Percentiles rank a stretch among this genome's conserved stretches.
Evolutionary conservation across 2,113 vertebrate genomes (phyloP).

Genomic region (Oryzias woworae): DNA sequence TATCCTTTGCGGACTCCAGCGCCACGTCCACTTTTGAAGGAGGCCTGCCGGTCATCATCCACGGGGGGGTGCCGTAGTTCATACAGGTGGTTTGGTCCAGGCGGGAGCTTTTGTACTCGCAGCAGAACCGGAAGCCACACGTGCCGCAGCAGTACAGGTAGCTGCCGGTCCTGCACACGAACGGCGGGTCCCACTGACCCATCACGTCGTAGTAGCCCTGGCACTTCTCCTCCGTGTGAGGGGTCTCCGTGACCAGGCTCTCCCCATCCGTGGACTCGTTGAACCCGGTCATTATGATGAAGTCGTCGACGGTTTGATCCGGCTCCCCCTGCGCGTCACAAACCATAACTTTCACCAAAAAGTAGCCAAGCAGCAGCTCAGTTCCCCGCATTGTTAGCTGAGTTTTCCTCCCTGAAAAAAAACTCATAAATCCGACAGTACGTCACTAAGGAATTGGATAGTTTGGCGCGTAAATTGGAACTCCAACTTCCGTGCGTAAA

Average conservation of each 20-base stretch:
- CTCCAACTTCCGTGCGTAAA: constrained; percentile 59
- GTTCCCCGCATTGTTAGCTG: constrained; percentile 60
- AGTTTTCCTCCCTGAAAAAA: constrained; percentile 34
- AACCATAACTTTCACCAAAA: constrained; percentile 87
- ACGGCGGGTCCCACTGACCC: constrained; percentile 99
- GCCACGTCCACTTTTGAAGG: constrained; percentile 87
- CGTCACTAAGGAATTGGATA: constrained; percentile 42
- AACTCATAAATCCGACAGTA: constrained; percentile 57
- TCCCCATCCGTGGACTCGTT: constrained; percentile 85
- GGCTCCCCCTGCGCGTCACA: constrained; percentile 89
- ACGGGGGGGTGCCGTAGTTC: constrained; percentile 95
- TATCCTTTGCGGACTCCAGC: constrained; percentile 89
- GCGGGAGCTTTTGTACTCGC: constrained; percentile 89
- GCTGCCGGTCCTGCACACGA: constrained; percentile 92
- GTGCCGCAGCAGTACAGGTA: constrained; percentile 99
- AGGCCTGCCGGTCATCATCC: constrained; percentile 90
- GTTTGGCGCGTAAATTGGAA: constrained; percentile 60
- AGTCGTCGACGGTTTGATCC: constrained; percentile 84
- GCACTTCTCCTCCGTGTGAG: constrained; percentile 89
- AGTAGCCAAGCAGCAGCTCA: constrained; percentile 85
- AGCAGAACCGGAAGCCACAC: constrained; percentile 99
- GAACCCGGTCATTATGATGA: constrained; percentile 83
- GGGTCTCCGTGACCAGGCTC: constrained; percentile 78
- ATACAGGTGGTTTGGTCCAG: constrained; percentile 96
- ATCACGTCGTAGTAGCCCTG: constrained; percentile 98